Percentiles rank a stretch among this genome's conserved stretches.
phyloP scores from a whole-genome alignment of 2,888 invertebrate species.

The Calameuta pallipes region DNA sequence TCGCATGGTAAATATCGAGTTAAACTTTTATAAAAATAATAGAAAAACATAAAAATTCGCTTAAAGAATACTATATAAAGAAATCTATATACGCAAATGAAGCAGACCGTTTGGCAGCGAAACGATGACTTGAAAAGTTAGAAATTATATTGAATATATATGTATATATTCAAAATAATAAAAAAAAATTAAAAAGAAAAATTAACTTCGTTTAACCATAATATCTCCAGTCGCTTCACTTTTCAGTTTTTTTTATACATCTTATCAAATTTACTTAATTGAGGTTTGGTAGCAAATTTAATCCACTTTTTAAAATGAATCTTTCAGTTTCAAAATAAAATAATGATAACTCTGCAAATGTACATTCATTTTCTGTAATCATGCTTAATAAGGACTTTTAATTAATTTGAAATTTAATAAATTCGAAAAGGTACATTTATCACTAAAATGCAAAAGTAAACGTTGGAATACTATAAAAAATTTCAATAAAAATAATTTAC shows the following conservation, averaged over 20 bases:
- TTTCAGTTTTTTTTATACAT: background rate
- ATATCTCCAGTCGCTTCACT: background rate
- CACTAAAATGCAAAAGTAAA: background rate
- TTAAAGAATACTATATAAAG: background rate
- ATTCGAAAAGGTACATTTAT: background rate
- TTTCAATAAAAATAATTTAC: background rate
- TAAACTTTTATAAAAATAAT: background rate
- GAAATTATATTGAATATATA: background rate
- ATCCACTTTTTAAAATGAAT: background rate
- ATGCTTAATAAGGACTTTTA: background rate
- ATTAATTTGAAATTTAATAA: background rate
- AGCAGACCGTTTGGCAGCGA: no score
- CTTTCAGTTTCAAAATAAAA: background rate
- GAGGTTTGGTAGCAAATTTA: background rate
- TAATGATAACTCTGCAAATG: background rate
- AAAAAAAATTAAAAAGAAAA: background rate
- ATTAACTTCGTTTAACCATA: background rate
- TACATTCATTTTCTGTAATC: no score
- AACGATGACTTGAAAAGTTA: background rate
- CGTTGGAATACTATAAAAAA: background rate
- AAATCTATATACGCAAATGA: background rate
- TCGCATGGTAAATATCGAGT: background rate
- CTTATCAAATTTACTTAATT: background rate
- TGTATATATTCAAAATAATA: background rate
- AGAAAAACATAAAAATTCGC: background rate